Evolutionary conservation across 2,888 invertebrate species (phyloP).

Genomic region (Thecocarcelia acutangulata): DNA sequence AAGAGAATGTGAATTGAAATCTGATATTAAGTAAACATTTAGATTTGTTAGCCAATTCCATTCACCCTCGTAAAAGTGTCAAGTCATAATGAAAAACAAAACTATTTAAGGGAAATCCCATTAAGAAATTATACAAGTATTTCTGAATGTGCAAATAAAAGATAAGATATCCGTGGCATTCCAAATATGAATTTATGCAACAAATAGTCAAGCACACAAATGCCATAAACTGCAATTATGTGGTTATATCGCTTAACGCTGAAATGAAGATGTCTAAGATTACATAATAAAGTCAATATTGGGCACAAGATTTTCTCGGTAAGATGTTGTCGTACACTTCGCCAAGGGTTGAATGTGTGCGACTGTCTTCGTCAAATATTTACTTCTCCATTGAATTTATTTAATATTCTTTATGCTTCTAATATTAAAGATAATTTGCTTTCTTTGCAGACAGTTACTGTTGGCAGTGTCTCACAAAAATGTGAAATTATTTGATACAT

Average conservation of each 20-base stretch:
- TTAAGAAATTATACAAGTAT: constrained; percentile 72
- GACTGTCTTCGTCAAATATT: too few relatives aligned
- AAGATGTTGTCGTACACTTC: too few relatives aligned
- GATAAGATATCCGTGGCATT: constrained; percentile 76
- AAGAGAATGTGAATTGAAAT: constrained; percentile 40
- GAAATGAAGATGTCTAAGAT: constrained; percentile 41
- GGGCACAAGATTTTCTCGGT: background rate
- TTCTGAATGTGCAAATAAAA: constrained; percentile 76
- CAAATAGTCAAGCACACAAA: constrained; percentile 17
- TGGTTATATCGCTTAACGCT: constrained; percentile 10
- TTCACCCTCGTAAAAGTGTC: constrained; percentile 45
- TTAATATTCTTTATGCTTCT: constrained; percentile 35
- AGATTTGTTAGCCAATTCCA: constrained; percentile 31
- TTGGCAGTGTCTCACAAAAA: too few relatives aligned
- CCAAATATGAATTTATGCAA: constrained; percentile 27
- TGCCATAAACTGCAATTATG: background rate
- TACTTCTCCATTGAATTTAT: constrained; percentile 39
- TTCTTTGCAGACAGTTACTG: background rate
- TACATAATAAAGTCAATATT: constrained; percentile 45
- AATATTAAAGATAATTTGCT: constrained; percentile 7
- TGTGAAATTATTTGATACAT: too few relatives aligned
- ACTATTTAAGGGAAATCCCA: constrained; percentile 21
- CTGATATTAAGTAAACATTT: constrained; percentile 32
- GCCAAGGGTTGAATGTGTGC: too few relatives aligned
- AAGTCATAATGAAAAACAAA: constrained; percentile 29